Evolutionary conservation across 2,797 vertebrate genomes (phyloP).

Genomic region (Chiroxiphia lanceolata): DNA sequence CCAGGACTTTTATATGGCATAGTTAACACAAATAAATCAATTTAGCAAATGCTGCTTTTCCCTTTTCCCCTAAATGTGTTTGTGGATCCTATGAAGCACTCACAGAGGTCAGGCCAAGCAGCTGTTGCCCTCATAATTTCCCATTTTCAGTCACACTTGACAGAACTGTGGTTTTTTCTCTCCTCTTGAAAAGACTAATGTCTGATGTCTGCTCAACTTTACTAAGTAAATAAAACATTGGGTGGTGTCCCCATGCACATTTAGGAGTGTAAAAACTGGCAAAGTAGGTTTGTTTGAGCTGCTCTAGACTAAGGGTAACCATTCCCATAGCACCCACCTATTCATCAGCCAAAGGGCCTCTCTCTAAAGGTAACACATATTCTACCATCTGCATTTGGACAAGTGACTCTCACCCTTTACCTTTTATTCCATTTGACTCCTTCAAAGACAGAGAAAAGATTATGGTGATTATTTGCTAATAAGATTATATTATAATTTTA

Average conservation of each 20-base stretch:
- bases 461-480: neutral
- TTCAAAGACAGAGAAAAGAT: neutral
- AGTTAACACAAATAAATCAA: conserved; percentile 15
- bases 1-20: neutral
- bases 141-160: neutral
- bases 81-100: neutral
- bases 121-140: conserved; percentile 1
- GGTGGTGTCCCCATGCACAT: neutral
- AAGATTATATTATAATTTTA: neutral
- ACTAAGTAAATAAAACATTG: neutral
- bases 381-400: neutral
- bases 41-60: neutral
- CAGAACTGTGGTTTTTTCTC: neutral
- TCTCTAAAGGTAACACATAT: neutral
- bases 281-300: neutral
- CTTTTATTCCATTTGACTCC: neutral
- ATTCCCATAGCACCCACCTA: neutral
- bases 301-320: neutral
- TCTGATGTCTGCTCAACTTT: neutral
- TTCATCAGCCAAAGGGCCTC: neutral
- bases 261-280: neutral
- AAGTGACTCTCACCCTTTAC: neutral
- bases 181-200: neutral
- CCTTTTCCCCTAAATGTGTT: neutral
- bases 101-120: neutral